Percentiles rank a stretch among this genome's conserved stretches.
These are phyloP conservation scores for Pangasius mekongensis DNA, from an alignment of 2,797 vertebrate species.

Conservation along the genomic window DNA sequence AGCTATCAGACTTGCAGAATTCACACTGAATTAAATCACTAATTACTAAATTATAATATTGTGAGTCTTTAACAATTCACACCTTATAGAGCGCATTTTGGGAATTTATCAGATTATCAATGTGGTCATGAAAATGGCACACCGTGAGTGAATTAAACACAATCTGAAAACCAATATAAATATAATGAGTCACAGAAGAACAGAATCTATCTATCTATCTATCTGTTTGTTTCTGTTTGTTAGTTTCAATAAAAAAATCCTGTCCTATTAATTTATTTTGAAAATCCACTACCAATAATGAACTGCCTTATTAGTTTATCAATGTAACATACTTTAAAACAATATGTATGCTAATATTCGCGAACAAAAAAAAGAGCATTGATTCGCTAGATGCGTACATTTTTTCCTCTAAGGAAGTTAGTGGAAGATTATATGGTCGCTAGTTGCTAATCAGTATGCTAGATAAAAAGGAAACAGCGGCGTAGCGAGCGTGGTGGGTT, in stretches of 20 bases:
- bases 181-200: not conserved
- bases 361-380: not conserved
- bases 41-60: slow-evolving; percentile 41
- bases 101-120: not conserved
- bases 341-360: not conserved
- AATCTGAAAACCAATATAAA: not conserved
- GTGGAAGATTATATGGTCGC: not conserved
- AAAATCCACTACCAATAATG: not conserved
- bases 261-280: not conserved
- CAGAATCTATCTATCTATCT: not conserved
- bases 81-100: not conserved
- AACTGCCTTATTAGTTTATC: not conserved
- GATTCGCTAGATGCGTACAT: not conserved
- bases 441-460: not conserved
- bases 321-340: not conserved
- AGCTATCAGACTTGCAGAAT: slow-evolving; percentile 71
- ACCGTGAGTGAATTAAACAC: not conserved
- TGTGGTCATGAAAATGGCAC: no score
- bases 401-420: not conserved
- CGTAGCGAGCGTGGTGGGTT: slow-evolving; percentile 44
- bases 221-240: not conserved
- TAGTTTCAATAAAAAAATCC: not conserved
- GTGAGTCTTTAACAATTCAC: not conserved
- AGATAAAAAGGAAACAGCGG: not conserved
- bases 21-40: slow-evolving; percentile 67